Base-by-base conservation (phyloP, 2,888 invertebrate species). In the Chrysolina haemoptera region DNA sequence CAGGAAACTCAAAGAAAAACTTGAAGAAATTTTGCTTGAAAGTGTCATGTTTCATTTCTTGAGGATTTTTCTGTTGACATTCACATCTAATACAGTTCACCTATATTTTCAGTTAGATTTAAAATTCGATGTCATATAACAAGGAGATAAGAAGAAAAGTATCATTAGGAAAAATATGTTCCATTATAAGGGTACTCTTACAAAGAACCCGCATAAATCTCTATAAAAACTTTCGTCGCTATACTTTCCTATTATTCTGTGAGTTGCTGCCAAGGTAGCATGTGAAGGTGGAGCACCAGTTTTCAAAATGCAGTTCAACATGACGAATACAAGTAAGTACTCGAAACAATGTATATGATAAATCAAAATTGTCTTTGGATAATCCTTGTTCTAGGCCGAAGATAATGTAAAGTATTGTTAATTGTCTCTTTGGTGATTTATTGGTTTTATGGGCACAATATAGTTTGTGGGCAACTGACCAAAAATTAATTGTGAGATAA, bases 181-280 rank as follows among this genome's bases (percentile, higher is more conserved):
- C 59, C 46, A 73, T 68, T 70, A 79, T 79, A 76, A 73, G 77
- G 79, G 79, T 77, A 78, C 76, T 72, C 50, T 78, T 77, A 74
- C 77, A 77, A 72, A 78, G 63, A 71, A 64, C 78, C 78, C 78
- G 76, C 78, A 78, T 78, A 48, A 64, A 41, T 67, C 41, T 78
- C 12, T 73, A 75, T 70, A 69, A 69, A 71, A 76, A 76, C 77
- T 79, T 79, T 77, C 78, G 48, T 66, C 46, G 50, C 53, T 55
- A 27, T 63, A 70, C 77, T 76, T 77, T 79, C 76, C 55, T 65
- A 62, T 62, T 53, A 35, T 70, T 77, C 68, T 75, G 70, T 69
- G 66, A 68, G 63, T 70, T 62, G n/a, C 53, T 43, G 62, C 40
- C 59, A 41, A 66, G 43, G 70, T 69, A 71, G 70, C 50, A 71